phyloP scores from a whole-genome alignment of 37 sponge, comb jelly and placozoan genomes.

The Ephydatia muelleri region DNA sequence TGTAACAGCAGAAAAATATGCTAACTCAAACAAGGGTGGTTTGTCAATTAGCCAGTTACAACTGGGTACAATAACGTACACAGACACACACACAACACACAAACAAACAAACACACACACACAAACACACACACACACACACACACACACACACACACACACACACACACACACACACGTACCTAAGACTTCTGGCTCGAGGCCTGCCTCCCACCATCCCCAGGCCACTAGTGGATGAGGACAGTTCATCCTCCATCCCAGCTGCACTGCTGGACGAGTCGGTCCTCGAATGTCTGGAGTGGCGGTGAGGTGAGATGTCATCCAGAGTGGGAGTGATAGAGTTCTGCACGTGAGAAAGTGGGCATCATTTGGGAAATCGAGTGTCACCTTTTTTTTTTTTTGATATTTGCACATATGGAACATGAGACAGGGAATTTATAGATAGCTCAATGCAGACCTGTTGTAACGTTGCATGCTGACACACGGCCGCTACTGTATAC shows the following conservation, averaged over 20 bases:
- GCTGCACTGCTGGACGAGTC: constrained; percentile 43
- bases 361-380: not conserved
- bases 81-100: not conserved
- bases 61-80: too few species aligned
- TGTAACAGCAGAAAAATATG: too few species aligned
- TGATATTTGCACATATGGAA: constrained; percentile 23
- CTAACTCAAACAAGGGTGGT: too few species aligned
- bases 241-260: constrained; percentile 5
- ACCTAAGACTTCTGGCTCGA: constrained; percentile 66
- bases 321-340: constrained; percentile 63
- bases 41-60: too few species aligned
- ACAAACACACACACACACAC: constrained; percentile 18
- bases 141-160: too few species aligned
- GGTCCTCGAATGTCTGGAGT: constrained; percentile 28
- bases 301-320: constrained; percentile 29
- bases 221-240: not conserved
- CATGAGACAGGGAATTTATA: not conserved
- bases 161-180: constrained; percentile 5
- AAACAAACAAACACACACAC: constrained; percentile 1
- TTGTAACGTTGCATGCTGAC: not conserved
- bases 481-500: not conserved
- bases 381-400: not conserved
- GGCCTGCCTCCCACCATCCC: not conserved
- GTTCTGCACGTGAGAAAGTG: constrained; percentile 25
- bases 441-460: not conserved